A percentile compares a stretch with the other conserved stretches of the same genome.
Evolutionary conservation across 2,888 invertebrate genomes (phyloP).

Genomic region (Clepsis dumicolana): DNA sequence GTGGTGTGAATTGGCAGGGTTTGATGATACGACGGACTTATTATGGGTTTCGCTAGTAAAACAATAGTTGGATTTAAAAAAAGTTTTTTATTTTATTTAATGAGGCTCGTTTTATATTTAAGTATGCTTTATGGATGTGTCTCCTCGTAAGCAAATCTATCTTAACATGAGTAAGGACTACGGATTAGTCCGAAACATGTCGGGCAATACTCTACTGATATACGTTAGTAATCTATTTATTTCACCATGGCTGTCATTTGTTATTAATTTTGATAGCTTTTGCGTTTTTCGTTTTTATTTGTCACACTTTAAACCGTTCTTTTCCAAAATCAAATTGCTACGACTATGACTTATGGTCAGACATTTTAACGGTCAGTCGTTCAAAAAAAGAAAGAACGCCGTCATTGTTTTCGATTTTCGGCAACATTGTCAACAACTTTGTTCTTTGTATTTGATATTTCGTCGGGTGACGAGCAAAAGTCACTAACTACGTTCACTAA

Average conservation of each 20-base stretch:
- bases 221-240: too few species aligned
- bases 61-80: neutral
- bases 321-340: neutral
- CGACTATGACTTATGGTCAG: neutral
- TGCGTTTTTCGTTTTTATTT: neutral
- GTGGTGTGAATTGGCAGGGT: conserved; percentile 68
- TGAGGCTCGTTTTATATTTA: too few species aligned
- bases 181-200: too few species aligned
- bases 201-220: too few species aligned
- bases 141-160: too few species aligned
- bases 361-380: neutral
- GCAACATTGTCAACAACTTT: neutral
- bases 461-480: neutral
- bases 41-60: conserved; percentile 44
- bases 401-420: neutral
- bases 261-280: neutral
- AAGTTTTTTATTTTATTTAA: neutral
- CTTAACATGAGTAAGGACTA: too few species aligned
- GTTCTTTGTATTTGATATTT: neutral
- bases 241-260: neutral
- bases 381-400: neutral
- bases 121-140: too few species aligned
- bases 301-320: neutral
- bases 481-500: too few species aligned
- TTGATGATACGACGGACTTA: conserved; percentile 44